Evolutionary conservation across 30 jellyfish, hydroid and myxozoan genomes (phyloP), one percentile per base, ranked within the genome.

Genomic region (Chironex yamaguchii): DNA sequence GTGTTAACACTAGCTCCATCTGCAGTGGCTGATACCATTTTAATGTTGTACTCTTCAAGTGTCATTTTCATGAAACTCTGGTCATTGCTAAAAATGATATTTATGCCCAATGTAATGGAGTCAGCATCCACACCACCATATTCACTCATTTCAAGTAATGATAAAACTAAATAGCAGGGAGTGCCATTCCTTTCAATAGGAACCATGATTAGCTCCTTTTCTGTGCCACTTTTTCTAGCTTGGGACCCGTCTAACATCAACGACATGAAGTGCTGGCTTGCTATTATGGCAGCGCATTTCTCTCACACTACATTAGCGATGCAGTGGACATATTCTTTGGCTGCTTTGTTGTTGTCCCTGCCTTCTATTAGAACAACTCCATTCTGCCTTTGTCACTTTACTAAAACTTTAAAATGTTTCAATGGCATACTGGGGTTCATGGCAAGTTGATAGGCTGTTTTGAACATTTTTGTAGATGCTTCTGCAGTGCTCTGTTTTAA

Each of bases 1-100:
- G 81, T 30, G 76, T 79, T 79, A 0, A 88, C 90, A 36, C 87
- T 64, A 0, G 96, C 94, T 3, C 96, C 93, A 65, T 76, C 91
- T 6, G 92, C 96, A 63, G 92, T 78, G 49, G 79, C 89, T 22
- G 81, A 75, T 0, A 64, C 86, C 87, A 75, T 26, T 31, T 50
- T 67, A 24, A 24, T 30, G 33, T 32, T 49, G 49, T 62, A 62
- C 12, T 64, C 71, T 13, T 67, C 79, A 17, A 58, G 20, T 67
- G 89, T n/a, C 89, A 69, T 82, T 26, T 24, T 78, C 6, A 62
- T 35, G 22, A 32, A 25, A 1, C 85, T 63, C 22, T 52, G 67
- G 48, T 73, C 92, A n/a, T n/a, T n/a, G 29, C 34, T 6, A 35
- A 84, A 84, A 42, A 71, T 49, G 31, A 54, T 30, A 64, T 73